Evolutionary conservation across 92 coral and sea anemone genomes (phyloP), one percentile per base, ranked within the genome.

Genomic region (Pocillopora grandis): DNA sequence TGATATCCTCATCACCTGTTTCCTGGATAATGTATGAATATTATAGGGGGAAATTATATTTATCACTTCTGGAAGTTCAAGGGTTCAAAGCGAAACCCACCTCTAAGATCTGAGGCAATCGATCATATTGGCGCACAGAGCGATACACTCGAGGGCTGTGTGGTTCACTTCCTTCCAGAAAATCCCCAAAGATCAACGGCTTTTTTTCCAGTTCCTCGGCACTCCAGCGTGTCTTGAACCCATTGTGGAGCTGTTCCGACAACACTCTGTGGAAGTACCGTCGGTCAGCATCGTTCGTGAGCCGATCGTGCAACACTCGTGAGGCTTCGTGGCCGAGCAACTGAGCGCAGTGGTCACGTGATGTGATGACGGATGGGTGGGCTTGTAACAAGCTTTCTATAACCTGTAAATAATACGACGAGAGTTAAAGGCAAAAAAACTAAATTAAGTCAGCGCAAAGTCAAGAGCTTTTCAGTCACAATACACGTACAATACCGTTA

Each of bases 221-320:
- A 33, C 83, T 73, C 90, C 94, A 90, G 80, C 87, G 92, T 62
- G 89, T 79, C 85, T 89, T 90, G 56, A 96, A 90, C 17, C 92
- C 92, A 35, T 72, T 76, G 57, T 88, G 97, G 18, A 96, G 90
- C 71, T 88, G 89, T 10, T 90, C 93, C 5, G 94, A 90, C 62
- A 96, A 84, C n/a, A 90, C 86, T 64, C 79, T 69, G 79, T 80
- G 88, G 82, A 94, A 96, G 93, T 86, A 95, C 36, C 85, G 62
- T 1, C 99, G 98, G 87, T 96, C 99, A 55, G 84, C 92, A 16
- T 92, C 90, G 57, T 95, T 88, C 65, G 92, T 89, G 9, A 96
- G 94, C n/a, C 99, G 98, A 67, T 96, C 99, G 79, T 94, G 94
- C 58, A 96, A 96, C 55, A 96, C 97, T 42, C 99, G 97, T 58